Evolutionary conservation across 2,888 invertebrate genomes (phyloP).

Genomic region (Colostygia pectinataria): DNA sequence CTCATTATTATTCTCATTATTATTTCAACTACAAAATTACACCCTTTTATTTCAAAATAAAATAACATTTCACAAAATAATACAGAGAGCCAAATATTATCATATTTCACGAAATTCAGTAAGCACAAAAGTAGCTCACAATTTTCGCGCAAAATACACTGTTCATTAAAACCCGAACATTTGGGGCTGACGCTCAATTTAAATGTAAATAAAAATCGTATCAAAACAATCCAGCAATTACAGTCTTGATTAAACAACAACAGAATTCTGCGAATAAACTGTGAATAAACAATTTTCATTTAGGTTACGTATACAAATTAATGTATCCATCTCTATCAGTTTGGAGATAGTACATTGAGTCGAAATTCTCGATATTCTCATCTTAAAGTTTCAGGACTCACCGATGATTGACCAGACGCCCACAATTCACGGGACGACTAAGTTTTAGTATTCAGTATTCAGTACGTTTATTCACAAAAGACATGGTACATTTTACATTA

Average conservation of each 20-base stretch:
- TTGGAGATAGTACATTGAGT: no score
- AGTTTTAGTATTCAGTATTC: no score
- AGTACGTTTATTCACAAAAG: no score
- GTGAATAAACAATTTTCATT: neutral
- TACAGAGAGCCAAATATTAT: neutral
- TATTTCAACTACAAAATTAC: no score
- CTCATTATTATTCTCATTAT: no score
- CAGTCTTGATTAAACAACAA: constrained; percentile 28
- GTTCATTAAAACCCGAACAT: constrained; percentile 6
- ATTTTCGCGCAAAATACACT: neutral
- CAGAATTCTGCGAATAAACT: constrained; percentile 12
- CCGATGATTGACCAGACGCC: no score
- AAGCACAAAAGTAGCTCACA: neutral
- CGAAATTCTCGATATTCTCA: no score
- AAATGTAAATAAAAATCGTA: constrained; percentile 34
- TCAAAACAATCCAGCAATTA: constrained; percentile 24
- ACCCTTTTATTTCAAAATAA: neutral
- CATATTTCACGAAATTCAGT: constrained; percentile 1
- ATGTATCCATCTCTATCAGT: no score
- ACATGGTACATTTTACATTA: no score
- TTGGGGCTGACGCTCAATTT: constrained; percentile 17
- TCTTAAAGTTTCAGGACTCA: no score
- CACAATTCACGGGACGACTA: no score
- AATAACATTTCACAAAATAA: neutral
- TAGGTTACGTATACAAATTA: no score